phyloP scores from a whole-genome alignment of 1,140 invertebrate genomes.

The Hyles vespertilio region DNA sequence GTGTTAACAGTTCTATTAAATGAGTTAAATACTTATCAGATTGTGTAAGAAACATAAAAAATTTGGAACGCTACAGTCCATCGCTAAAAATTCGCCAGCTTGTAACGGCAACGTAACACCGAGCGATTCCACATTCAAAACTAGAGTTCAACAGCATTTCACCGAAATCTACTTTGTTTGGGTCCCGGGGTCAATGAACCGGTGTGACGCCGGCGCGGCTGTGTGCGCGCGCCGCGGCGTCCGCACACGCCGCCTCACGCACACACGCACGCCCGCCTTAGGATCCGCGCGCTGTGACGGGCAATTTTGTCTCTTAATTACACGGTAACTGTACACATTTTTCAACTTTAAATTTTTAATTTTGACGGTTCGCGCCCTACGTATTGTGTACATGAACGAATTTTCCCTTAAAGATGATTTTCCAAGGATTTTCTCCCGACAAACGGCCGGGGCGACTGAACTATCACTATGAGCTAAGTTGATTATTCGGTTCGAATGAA shows the following conservation, averaged over 20 bases:
- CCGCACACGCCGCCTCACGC: constrained; percentile 40
- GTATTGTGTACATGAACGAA: constrained; percentile 3
- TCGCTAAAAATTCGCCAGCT: constrained; percentile 38
- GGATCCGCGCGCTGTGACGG: constrained; percentile 28
- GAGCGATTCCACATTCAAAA: constrained; percentile 50
- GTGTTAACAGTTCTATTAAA: not conserved
- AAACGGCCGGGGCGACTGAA: constrained; percentile 54
- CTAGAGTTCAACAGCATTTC: constrained; percentile 72
- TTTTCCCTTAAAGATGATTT: constrained; percentile 35
- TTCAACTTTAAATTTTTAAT: constrained; percentile 24
- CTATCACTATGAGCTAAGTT: constrained; percentile 67
- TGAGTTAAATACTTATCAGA: not conserved
- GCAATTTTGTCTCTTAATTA: constrained; percentile 62
- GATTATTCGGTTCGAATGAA: constrained; percentile 69
- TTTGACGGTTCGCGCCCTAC: constrained; percentile 14
- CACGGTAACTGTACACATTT: constrained; percentile 39
- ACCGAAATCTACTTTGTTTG: constrained; percentile 74
- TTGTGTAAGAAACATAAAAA: constrained; percentile 10
- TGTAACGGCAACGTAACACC: constrained; percentile 27
- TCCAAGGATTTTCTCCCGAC: constrained; percentile 32
- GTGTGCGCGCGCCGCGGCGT: constrained; percentile 52
- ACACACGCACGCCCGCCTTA: constrained; percentile 41
- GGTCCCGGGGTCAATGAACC: constrained; percentile 65
- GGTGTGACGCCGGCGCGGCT: constrained; percentile 44
- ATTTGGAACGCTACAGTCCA: constrained; percentile 16